Evolutionary conservation across 1,140 invertebrate species (phyloP).

Genomic region (Caenorhabditis latens): DNA sequence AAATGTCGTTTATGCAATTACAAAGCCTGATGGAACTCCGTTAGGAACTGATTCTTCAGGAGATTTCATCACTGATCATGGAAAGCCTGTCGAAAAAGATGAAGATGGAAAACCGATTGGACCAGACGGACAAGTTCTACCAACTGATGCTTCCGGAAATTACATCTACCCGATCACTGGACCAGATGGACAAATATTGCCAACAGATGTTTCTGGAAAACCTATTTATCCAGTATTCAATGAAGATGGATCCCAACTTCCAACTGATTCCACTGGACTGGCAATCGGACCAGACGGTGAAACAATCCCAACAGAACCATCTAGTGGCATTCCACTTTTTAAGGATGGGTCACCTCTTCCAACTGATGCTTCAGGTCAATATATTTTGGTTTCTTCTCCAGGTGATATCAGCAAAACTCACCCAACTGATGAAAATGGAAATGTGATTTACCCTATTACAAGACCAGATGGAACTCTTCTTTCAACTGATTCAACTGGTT

Average conservation of each 20-base stretch:
- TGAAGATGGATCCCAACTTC: conserved; percentile 35
- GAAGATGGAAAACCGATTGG: conserved; percentile 60
- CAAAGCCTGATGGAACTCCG: conserved; percentile 58
- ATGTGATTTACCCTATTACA: conserved; percentile 30
- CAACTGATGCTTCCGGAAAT: conserved; percentile 60
- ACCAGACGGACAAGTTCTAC: conserved; percentile 59
- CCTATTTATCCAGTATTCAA: conserved; percentile 2
- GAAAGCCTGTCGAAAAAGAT: conserved; percentile 26
- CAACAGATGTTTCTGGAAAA: conserved; percentile 53
- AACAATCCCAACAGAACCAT: conserved; percentile 27
- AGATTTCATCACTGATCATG: conserved; percentile 32
- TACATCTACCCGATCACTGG: conserved; percentile 56
- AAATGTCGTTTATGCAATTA: conserved; percentile 44
- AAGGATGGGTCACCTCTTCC: conserved; percentile 2
- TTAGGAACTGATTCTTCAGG: conserved; percentile 59
- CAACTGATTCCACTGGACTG: conserved; percentile 47
- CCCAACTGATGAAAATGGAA: conserved; percentile 53
- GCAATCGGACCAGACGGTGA: conserved; percentile 55
- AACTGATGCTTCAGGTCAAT: conserved; percentile 39
- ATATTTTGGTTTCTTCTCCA: neutral
- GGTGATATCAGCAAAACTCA: neutral
- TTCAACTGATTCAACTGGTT: conserved; percentile 60
- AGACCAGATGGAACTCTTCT: conserved; percentile 52
- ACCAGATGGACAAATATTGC: conserved; percentile 53
- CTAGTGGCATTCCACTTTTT: conserved; percentile 9